These are phyloP conservation scores for Macroramphosus scolopax DNA, from an alignment of 2,797 vertebrate species.

Conservation along the genomic window DNA sequence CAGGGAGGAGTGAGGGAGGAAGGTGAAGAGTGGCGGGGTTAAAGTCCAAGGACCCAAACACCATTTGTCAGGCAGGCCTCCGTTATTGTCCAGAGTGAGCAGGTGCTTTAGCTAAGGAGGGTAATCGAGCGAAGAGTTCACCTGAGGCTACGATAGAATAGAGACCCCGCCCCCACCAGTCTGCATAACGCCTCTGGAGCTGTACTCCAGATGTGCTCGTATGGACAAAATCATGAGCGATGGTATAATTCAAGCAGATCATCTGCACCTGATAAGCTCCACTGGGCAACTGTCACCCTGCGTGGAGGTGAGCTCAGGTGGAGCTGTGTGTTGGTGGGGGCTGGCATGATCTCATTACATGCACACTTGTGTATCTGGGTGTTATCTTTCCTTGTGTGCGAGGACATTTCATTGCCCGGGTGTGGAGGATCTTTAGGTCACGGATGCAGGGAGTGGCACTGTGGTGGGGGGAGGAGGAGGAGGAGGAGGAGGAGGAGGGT, in stretches of 20 bases:
- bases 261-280: too few relatives aligned
- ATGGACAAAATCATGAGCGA: too few relatives aligned
- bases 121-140: slow-evolving; percentile 17
- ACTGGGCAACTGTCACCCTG: slow-evolving; percentile 18
- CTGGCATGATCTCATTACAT: slow-evolving; percentile 27
- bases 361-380: slow-evolving; percentile 1
- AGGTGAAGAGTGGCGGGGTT: slow-evolving; percentile 9
- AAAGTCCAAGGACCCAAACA: slow-evolving; percentile 21
- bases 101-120: slow-evolving; percentile 20
- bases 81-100: slow-evolving; percentile 3
- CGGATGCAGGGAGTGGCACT: slow-evolving; percentile 20
- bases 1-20: slow-evolving; percentile 7
- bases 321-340: slow-evolving; percentile 14
- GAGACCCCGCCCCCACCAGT: too few relatives aligned
- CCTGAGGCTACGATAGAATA: neutral
- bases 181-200: too few relatives aligned
- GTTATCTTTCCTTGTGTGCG: slow-evolving; percentile 3
- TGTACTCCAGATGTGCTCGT: too few relatives aligned
- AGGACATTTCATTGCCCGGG: neutral
- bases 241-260: too few relatives aligned
- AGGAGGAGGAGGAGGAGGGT: slow-evolving; percentile 7
- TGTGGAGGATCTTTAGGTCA: slow-evolving; percentile 27
- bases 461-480: slow-evolving; percentile 12
- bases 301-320: slow-evolving; percentile 19
- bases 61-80: slow-evolving; percentile 12